These are phyloP conservation scores for Pristionchus exspectatus DNA, from an alignment of 2,888 invertebrate species.

Conservation along the genomic window DNA sequence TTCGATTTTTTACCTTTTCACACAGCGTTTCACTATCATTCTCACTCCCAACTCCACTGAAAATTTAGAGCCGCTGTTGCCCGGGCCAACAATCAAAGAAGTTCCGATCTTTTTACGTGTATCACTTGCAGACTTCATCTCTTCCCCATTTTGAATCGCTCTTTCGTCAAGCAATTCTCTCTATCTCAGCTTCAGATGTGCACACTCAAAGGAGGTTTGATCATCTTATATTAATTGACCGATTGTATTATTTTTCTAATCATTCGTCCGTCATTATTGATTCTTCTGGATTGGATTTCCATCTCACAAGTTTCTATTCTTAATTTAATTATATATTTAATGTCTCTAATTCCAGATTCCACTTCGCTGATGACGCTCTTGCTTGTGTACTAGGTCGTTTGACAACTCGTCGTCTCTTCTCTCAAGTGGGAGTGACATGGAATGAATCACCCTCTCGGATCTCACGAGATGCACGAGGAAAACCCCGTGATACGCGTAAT, in stretches of 20 bases:
- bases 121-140: conserved; percentile 56
- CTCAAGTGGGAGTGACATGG: conserved; percentile 27
- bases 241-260: not conserved
- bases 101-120: too few species aligned
- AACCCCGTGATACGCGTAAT: conserved; percentile 68
- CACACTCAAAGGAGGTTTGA: conserved; percentile 64
- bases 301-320: too few species aligned
- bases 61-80: too few species aligned
- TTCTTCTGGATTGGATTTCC: too few species aligned
- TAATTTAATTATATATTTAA: not conserved
- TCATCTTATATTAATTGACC: not conserved
- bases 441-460: not conserved
- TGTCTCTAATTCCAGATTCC: conserved; percentile 37
- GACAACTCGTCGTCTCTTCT: conserved; percentile 67
- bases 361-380: conserved; percentile 74
- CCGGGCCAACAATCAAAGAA: too few species aligned
- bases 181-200: conserved; percentile 69
- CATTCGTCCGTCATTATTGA: not conserved
- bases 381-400: conserved; percentile 74
- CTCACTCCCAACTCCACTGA: too few species aligned
- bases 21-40: too few species aligned
- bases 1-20: too few species aligned
- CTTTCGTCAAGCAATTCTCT: conserved; percentile 70
- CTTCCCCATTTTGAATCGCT: conserved; percentile 65
- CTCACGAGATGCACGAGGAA: conserved; percentile 72